Evolutionary conservation across 92 coral and sea anemone genomes (phyloP).

Genomic region (Siderastrea siderea): DNA sequence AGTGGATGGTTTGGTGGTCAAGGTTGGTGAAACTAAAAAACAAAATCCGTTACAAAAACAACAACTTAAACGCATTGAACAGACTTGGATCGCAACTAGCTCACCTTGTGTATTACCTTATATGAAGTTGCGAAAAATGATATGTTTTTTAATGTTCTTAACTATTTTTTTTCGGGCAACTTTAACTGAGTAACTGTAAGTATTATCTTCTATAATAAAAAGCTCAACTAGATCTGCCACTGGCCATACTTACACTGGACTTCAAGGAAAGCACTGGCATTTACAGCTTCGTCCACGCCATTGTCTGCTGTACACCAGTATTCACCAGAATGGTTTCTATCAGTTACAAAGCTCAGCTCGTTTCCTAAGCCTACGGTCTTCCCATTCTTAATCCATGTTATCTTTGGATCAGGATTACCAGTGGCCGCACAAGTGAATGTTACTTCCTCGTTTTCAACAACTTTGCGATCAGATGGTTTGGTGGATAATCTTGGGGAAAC

Average conservation of each 20-base stretch:
- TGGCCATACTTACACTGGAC: too few species aligned
- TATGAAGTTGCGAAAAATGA: too few species aligned
- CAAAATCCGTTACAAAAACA: too few species aligned
- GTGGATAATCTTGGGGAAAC: not conserved
- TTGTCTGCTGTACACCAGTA: constrained; percentile 8
- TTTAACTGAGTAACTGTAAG: too few species aligned
- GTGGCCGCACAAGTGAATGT: not conserved
- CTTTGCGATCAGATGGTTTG: not conserved
- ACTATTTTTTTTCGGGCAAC: too few species aligned
- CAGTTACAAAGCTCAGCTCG: not conserved
- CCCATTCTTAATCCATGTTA: not conserved
- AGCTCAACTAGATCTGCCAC: too few species aligned
- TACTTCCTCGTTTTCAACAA: not conserved
- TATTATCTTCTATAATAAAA: too few species aligned
- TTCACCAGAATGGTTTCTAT: not conserved
- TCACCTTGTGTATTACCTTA: too few species aligned
- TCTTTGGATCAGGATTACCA: not conserved
- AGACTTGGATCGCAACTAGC: not conserved
- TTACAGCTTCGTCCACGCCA: not conserved
- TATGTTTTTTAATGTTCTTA: too few species aligned
- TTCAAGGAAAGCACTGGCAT: not conserved
- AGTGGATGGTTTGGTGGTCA: not conserved
- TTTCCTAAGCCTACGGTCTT: not conserved
- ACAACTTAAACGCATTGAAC: not conserved
- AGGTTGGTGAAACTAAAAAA: constrained; percentile 1